Evolutionary conservation across 2,888 invertebrate genomes (phyloP), one percentile per base, ranked within the genome.

Genomic region (Palloptera scutellata): DNA sequence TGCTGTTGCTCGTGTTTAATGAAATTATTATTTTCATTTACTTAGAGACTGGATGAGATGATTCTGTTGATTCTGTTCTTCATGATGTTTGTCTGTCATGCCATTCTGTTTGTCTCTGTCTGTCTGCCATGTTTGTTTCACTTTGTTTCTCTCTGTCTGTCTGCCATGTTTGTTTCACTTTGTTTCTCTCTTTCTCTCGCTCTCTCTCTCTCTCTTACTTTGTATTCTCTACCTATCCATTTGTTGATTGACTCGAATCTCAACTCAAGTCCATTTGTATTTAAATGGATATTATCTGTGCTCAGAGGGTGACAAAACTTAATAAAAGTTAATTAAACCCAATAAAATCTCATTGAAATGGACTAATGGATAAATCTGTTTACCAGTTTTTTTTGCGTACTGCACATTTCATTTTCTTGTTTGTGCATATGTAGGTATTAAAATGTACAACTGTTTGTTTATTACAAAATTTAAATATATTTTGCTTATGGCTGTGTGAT

Each of bases 301-400:
- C 58, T 48, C 55, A 45, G 75, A 76, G 81, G 81, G 81, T 82
- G 83, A 82, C 82, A 83, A 83, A 83, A 81, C 79, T 79, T 82
- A 84, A 84, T 84, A 81, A 84, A 84, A 81, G 77, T 83, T 84
- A 84, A 84, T 84, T 83, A 83, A 84, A 81, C 81, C 79, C 83
- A 84, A 84, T 84, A 81, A 84, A 82, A 82, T 61, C 55, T 61
- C 61, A 66, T 66, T 66, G 61, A 61, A 40, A 57, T 48, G 48
- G 3, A n/a, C 12, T 48, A 12, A 48, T 15, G 15, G 15, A n/a
- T 48, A 48, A 48, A 48, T 48, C 48, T 48, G 48, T 15, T 48
- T 48, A 48, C 48, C 12, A 48, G 48, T n/a, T 48, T 48, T 1
- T 43, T 48, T 48, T 48, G 8, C 15, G 15, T 15, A 48, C 12